Evolutionary conservation across 2,888 invertebrate genomes (phyloP), one percentile per base, ranked within the genome.

Genomic region (Agriotes lineatus): DNA sequence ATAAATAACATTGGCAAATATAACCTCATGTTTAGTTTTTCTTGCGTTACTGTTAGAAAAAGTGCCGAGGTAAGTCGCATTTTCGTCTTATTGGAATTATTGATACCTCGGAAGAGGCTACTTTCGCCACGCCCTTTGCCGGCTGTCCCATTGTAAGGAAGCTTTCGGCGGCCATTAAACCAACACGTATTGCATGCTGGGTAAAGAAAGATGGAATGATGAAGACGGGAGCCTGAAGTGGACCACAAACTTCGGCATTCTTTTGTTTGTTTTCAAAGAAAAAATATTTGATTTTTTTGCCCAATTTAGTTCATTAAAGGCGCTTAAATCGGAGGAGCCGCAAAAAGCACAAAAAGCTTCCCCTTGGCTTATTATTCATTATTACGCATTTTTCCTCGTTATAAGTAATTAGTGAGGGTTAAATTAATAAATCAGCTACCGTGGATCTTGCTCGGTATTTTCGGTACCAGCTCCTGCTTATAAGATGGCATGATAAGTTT

Each of bases 121-220:
- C 61, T 14, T 39, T 37, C 72, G 82, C 82, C 82, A 81, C 83
- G 83, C 83, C 82, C 78, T 76, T 74, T 77, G 70, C n/a, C 68
- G 78, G 74, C 76, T 78, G 75, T 79, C 75, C 78, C 75, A 73
- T 77, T 74, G 78, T 80, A 79, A 80, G 80, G 80, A 81, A 81
- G 79, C 80, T 56, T 66, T 59, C 64, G 65, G 68, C 71, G 65
- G 71, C 71, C 71, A 71, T 71, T 71, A 71, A 71, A 71, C 67
- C 48, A 61, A 58, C 60, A 52, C 60, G 56, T 59, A 68, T 37
- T 71, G 71, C 71, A 67, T 71, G 45, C 56, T 59, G 71, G 71
- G 68, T 67, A 71, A 68, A 71, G 64, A 48, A 70, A 62, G 69
- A 69, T 65, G 65, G 69, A 58, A 50, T 44, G 56, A 61, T 63